Evolutionary conservation across 2,797 vertebrate genomes (phyloP), one percentile per base, ranked within the genome.

Genomic region (Poeciliopsis presidionis): DNA sequence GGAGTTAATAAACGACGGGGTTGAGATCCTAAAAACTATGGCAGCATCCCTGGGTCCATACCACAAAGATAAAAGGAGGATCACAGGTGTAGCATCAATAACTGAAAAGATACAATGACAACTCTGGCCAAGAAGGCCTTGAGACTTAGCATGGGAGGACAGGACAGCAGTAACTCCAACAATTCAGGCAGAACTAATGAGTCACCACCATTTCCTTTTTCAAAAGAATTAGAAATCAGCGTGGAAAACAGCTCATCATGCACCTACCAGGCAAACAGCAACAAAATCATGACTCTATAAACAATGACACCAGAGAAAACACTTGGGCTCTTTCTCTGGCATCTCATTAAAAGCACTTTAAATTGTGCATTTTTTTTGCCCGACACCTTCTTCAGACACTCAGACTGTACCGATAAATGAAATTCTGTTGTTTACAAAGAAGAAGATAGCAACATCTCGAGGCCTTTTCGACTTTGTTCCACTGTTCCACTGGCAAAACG

Each of bases 401-500:
- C 25, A 12, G 5, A 70, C 46, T 70, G 43, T 43, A 69, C 4
- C 16, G 11, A 69, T 16, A 43, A 45, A 69, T 43, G 5, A n/a
- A 69, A 69, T 45, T 45, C 46, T 46, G 43, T 46, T 70, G 25
- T 70, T 70, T 70, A 45, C 41, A 46, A 28, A 46, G 41, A 41
- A 41, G 13, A 43, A 41, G 47, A 41, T 51, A 78, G 45, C 4
- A 22, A 49, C 4, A n/a, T 84, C 30, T 69, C 36, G 41, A 76
- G 67, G 65, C 25, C 6, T 74, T 30, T 45, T 39, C 14, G 36
- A 77, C 63, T 75, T 47, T 77, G 4, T 43, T 83, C 43, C 74
- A 63, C 78, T 57, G 69, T 43, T 83, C 43, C 74, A 63, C 78
- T 57, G 69, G 78, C 76, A n/a, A 41, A 71, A 79, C 75, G 75